phyloP scores from a whole-genome alignment of 2,888 invertebrate species.

The Troides oblongomaculatus region DNA sequence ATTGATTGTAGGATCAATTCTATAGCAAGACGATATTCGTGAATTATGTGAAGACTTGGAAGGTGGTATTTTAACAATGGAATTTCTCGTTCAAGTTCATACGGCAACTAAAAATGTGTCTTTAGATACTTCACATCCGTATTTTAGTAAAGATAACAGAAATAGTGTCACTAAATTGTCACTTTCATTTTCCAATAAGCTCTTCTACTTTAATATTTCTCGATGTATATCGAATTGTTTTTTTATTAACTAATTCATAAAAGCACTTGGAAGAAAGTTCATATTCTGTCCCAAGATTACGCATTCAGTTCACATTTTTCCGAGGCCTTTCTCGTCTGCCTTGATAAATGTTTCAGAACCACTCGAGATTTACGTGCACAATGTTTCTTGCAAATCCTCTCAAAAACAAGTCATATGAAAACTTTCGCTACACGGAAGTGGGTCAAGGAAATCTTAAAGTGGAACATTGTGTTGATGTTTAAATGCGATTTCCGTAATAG shows the following conservation, averaged over 20 bases:
- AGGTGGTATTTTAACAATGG: no score
- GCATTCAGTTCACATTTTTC: slow-evolving; percentile 19
- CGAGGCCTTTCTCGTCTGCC: slow-evolving; percentile 17
- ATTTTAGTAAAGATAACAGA: no score
- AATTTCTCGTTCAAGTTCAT: no score
- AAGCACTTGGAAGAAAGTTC: slow-evolving; percentile 3
- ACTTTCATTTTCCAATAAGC: no score
- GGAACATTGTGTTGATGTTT: slow-evolving; percentile 16
- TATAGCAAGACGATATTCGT: no score
- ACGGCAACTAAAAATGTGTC: background rate
- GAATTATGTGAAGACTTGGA: no score
- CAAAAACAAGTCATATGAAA: slow-evolving; percentile 27
- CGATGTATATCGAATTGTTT: background rate
- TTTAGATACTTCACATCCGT: background rate
- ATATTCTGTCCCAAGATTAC: slow-evolving; percentile 11
- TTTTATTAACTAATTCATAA: background rate
- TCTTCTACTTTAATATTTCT: no score
- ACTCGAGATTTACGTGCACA: slow-evolving; percentile 28
- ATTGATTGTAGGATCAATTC: background rate
- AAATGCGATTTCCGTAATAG: slow-evolving; percentile 9
- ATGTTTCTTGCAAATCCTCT: slow-evolving; percentile 28
- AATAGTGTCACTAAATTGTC: no score
- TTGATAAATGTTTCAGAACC: slow-evolving; percentile 30
- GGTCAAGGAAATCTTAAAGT: slow-evolving; percentile 25
- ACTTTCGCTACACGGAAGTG: slow-evolving; percentile 23